Base-by-base conservation (phyloP, 2,888 invertebrate species). In the Neoitamus cyanurus region DNA sequence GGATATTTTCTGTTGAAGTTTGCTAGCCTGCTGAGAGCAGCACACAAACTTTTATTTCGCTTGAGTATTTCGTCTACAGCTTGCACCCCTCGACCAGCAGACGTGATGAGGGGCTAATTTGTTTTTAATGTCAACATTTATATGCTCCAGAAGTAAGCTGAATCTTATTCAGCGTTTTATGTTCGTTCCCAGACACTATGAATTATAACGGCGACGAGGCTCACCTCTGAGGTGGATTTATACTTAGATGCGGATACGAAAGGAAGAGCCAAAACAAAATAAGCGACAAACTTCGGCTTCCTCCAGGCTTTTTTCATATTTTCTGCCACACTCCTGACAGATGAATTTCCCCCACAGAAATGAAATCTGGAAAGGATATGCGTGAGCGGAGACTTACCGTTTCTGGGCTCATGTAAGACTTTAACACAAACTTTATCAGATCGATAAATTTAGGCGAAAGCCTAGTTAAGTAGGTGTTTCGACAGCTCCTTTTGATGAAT, bases 91-190 rank as follows among this genome's bases (percentile, higher is more conserved):
- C 11, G 28, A 70, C 13, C 30, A 70, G 2, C 70, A 28, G 70
- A 70, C 28, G 11, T 30, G 70, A 70, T n/a, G 11, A 28, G 70
- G 70, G 5, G 70, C 5, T 28, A 70, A 70, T 70, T 70, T 70
- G 70, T 70, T 70, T 70, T 70, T 70, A 70, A 70, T 70, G 70
- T 70, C 70, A 70, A 70, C 70, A 70, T 70, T 70, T 70, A 28
- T 70, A 28, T 28, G 70, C 70, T 28, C 70, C 70, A 70, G 70
- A 28, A 70, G 70, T 5, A 70, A 70, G 70, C 28, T 70, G 70
- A 70, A 70, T 70, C 28, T 70, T 70, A 70, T 70, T 70, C 70
- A 70, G 70, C 28, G 28, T 70, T 70, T 70, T 70, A 70, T 70
- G 25, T 70, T 30, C 70, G 30, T 30, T 70, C 3, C 30, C 31